Percentiles rank a stretch among this genome's conserved stretches.
These are phyloP conservation scores for Thumatha senex DNA, from an alignment of 2,888 invertebrate genomes.

Conservation along the genomic window DNA sequence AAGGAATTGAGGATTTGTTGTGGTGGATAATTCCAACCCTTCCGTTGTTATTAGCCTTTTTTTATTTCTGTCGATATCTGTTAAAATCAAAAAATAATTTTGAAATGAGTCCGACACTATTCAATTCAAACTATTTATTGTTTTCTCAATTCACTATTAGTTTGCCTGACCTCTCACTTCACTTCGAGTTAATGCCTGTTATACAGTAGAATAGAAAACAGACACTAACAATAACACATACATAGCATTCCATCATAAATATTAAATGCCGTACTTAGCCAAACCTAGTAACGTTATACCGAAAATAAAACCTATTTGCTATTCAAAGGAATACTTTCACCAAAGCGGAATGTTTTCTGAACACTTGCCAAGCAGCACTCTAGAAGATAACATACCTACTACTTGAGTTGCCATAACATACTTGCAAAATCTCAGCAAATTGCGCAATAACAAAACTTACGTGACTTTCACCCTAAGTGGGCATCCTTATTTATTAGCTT, in stretches of 20 bases:
- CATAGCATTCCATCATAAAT: not conserved
- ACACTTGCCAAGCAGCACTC: slow-evolving; percentile 47
- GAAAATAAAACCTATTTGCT: slow-evolving; percentile 8
- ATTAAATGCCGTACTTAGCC: slow-evolving; percentile 2
- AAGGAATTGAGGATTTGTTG: no score
- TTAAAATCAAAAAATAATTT: no score
- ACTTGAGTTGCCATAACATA: slow-evolving; percentile 5
- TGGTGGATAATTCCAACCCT: no score
- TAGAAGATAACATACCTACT: slow-evolving; percentile 22
- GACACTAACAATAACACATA: slow-evolving; percentile 3
- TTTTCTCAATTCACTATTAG: no score
- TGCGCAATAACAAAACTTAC: not conserved
- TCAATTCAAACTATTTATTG: no score
- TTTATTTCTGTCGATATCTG: no score
- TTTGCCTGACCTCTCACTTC: no score
- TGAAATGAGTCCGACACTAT: no score
- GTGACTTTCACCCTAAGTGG: not conserved
- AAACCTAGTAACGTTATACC: slow-evolving; percentile 8
- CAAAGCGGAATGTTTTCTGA: slow-evolving; percentile 39
- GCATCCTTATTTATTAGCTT: not conserved
- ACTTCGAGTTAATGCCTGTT: no score
- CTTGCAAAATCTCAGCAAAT: not conserved
- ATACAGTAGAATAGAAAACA: no score
- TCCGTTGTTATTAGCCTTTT: no score
- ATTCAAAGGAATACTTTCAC: slow-evolving; percentile 45